Percentiles rank a stretch among this genome's conserved stretches.
phyloP scores from a whole-genome alignment of 2,888 invertebrate genomes.

The Trileptium ribeirensis region DNA sequence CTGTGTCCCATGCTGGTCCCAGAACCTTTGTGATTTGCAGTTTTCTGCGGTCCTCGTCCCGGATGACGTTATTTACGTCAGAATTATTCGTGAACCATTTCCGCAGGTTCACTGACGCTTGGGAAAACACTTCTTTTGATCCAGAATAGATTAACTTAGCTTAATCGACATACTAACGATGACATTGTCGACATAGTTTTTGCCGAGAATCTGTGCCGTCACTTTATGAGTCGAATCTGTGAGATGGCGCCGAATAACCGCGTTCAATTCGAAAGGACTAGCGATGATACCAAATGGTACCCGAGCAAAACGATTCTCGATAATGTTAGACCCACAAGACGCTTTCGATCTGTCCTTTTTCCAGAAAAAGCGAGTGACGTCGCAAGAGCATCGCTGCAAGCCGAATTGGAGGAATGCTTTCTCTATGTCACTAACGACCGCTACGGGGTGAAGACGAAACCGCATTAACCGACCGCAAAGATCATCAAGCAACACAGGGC shows the following conservation, averaged over 20 bases:
- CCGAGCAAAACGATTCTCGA: constrained; percentile 30
- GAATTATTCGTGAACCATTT: neutral
- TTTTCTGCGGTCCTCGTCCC: neutral
- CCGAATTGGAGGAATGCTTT: constrained; percentile 33
- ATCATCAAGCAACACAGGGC: constrained; percentile 27
- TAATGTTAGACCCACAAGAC: constrained; percentile 28
- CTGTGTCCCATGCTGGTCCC: neutral
- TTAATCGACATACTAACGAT: neutral
- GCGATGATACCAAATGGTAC: constrained; percentile 35
- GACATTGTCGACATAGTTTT: neutral
- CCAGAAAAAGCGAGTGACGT: constrained; percentile 20
- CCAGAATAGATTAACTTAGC: neutral
- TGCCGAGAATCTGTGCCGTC: neutral
- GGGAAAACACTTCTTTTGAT: neutral
- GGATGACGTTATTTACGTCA: neutral
- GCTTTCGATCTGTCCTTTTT: neutral
- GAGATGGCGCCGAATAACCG: constrained; percentile 27
- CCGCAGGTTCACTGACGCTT: neutral
- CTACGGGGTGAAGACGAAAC: constrained; percentile 28
- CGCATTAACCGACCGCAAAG: constrained; percentile 27
- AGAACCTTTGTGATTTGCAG: neutral
- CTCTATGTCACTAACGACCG: constrained; percentile 15
- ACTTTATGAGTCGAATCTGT: neutral
- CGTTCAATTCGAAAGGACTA: constrained; percentile 32
- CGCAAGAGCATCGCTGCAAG: constrained; percentile 28